These are phyloP conservation scores for Pyralis farinalis DNA, from an alignment of 2,888 invertebrate species.

Conservation along the genomic window DNA sequence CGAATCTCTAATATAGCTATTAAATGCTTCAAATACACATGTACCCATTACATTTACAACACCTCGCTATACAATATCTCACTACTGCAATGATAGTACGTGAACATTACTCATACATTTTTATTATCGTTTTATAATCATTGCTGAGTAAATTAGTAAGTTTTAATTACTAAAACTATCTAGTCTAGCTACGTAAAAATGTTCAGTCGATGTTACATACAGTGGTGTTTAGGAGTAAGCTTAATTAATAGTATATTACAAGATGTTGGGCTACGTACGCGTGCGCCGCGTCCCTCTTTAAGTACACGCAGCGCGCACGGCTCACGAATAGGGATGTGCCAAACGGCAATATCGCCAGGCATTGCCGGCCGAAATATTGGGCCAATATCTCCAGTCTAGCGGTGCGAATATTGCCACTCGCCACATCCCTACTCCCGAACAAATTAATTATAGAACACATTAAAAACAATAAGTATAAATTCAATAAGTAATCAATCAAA, in stretches of 20 bases:
- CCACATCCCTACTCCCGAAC: too few relatives aligned
- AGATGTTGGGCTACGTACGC: constrained; percentile 30
- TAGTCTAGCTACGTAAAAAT: constrained; percentile 75
- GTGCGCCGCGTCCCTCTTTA: constrained; percentile 15
- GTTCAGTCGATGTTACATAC: constrained; percentile 80
- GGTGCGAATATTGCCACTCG: too few relatives aligned
- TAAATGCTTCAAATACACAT: constrained; percentile 73
- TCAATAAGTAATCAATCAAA: constrained; percentile 36
- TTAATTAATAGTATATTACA: constrained; percentile 37
- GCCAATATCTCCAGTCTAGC: too few relatives aligned
- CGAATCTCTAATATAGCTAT: constrained; percentile 58
- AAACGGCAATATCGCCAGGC: too few relatives aligned
- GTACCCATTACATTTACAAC: constrained; percentile 54
- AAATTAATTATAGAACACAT: constrained; percentile 43
- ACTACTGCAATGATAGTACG: constrained; percentile 52
- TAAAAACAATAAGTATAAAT: constrained; percentile 28
- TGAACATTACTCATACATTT: constrained; percentile 30
- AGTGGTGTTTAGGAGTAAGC: constrained; percentile 69
- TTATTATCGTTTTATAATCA: constrained; percentile 36
- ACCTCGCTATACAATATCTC: constrained; percentile 54
- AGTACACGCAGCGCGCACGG: too few relatives aligned
- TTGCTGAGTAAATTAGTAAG: constrained; percentile 42
- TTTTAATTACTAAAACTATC: constrained; percentile 47
- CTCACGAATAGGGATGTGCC: too few relatives aligned
- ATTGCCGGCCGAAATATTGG: too few relatives aligned